These are phyloP conservation scores for Dendrocopos noguchii DNA, from an alignment of 2,113 vertebrate genomes.

Conservation along the genomic window DNA sequence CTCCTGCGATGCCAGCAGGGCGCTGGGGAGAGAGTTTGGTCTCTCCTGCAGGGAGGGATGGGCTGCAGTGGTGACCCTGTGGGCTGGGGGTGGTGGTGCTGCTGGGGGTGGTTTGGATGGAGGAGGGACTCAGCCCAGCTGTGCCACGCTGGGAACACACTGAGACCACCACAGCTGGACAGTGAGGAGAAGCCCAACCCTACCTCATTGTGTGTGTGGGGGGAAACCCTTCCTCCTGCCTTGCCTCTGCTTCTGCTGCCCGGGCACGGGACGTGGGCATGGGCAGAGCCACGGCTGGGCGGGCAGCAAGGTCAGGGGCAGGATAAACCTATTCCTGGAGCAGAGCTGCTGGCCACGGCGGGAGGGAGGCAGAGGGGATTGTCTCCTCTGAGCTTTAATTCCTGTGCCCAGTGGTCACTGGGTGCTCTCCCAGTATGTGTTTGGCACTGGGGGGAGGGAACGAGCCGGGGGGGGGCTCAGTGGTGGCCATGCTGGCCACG, in stretches of 20 bases:
- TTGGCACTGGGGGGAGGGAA: neutral
- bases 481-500: accelerated
- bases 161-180: neutral
- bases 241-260: accelerated
- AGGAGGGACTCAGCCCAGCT: accelerated
- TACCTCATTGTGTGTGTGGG: no score
- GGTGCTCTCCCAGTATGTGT: neutral
- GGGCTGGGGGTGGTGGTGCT: neutral
- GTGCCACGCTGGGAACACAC: neutral
- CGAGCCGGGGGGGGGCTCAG: neutral
- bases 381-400: slow-evolving; percentile 32
- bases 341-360: neutral
- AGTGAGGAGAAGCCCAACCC: accelerated
- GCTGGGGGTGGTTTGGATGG: accelerated
- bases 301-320: neutral
- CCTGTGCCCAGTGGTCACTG: neutral
- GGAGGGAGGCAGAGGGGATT: neutral
- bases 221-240: neutral
- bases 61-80: accelerated
- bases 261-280: neutral
- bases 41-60: accelerated
- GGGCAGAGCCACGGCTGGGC: neutral
- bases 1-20: accelerated
- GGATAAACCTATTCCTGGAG: slow-evolving; percentile 60
- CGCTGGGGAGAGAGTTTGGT: neutral